Base-by-base conservation (phyloP, 1,140 invertebrate genomes). In the Acromyrmex charruanus region DNA sequence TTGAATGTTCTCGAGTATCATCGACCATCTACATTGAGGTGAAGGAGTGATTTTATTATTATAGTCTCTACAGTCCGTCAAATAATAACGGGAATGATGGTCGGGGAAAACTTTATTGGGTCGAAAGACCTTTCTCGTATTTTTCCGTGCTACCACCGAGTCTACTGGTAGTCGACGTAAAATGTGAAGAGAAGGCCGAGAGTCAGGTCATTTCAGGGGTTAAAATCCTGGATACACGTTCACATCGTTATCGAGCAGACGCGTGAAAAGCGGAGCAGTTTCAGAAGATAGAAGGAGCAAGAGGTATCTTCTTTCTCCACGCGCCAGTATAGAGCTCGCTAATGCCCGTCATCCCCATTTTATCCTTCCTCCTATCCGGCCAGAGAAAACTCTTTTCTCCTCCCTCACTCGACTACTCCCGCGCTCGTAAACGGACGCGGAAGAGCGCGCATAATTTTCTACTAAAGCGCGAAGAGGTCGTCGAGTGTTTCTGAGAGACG, bases 401-500 rank as follows among this genome's bases (percentile, higher is more conserved):
- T 10, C 51, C 63, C 61, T 71, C 65, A 31, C 49, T 28, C 61
- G 21, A 65, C 35, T 55, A 85, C 88, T 88, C 91, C 66, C 88
- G 28, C 79, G 88, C 92, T 94, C 94, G 93, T 94, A 95, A 95
- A 94, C 92, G 93, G 92, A 94, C 93, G 93, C 90, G 91, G 92
- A 92, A 92, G 89, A 93, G 90, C 92, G 93, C 93, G 92, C 91
- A 94, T 94, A 94, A 94, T 95, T 94, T 92, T 91, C 92, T 89
- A 93, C 93, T 94, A 94, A 95, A 95, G 94, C 92, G 93, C 91
- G 85, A 94, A 93, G 93, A 92, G 93, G 91, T 94, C 93, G 93
- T 95, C 85, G 66, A 82, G 77, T 79, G 65, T 80, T 87, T 85
- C 69, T 69, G 55, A 71, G 77, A 63, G 55, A 59, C 85, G 77